Evolutionary conservation across 1,140 invertebrate species (phyloP), one percentile per base, ranked within the genome.

Genomic region (Dysdera silvatica): DNA sequence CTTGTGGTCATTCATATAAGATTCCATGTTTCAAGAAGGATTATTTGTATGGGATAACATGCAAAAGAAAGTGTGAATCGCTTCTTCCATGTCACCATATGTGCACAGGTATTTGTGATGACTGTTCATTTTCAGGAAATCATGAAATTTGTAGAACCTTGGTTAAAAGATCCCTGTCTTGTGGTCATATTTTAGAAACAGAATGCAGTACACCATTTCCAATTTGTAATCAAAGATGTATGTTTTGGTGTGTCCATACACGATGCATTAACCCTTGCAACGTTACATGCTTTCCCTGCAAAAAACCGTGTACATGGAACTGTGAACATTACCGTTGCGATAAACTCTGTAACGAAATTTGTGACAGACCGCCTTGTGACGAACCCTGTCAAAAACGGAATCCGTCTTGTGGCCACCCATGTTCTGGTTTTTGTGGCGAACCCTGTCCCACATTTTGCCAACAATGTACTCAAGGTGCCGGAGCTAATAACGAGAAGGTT

Each of bases 331-430:
- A 41, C 29, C 64, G 65, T 32, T 8, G n/a, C 3, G 43, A 45
- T 5, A 10, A 32, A 4, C 5, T 20, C 12, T 43, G 55, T n/a
- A 45, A 41, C 16, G 59, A 61, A 43, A 29, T 51, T 31, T 37
- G 28, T 14, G 57, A 61, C 29, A 48, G 55, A 32, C 37, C 40
- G 12, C 16, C 41, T 12, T 85, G 83, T 69, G 57, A 53, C 0
- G 71, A 70, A 37, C 74, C 75, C 45, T 85, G 84, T 70, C 60
- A 57, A 1, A 61, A 32, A 47, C 59, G 66, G 16, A n/a, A n/a
- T n/a, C 71, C 84, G 37, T 68, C 70, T 55, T 87, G 84, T 73
- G 75, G 73, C 1, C 83, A 85, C 73, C 16, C 8, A 6, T 68
- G 65, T 35, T 12, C 12, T 26, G 65, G 61, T 20, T 47, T 32